A percentile compares a stretch with the other conserved stretches of the same genome.
These are phyloP conservation scores for Hydrotaea cyrtoneurina DNA, from an alignment of 2,888 invertebrate genomes.

Conservation along the genomic window DNA sequence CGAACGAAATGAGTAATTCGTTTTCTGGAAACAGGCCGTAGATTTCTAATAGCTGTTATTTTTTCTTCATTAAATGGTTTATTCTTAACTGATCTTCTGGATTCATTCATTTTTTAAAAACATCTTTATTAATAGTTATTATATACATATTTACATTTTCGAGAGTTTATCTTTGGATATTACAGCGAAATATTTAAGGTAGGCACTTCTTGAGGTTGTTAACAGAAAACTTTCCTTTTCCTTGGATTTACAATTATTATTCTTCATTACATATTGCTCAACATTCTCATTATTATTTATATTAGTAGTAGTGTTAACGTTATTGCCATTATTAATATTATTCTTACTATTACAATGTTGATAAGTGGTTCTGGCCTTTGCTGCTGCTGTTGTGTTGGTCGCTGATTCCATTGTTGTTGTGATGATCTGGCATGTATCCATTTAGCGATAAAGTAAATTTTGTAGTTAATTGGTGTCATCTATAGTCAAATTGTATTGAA, in stretches of 20 bases:
- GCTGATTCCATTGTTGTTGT: background rate
- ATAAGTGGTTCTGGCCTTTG: background rate
- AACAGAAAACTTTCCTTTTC: background rate
- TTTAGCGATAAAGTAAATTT: too few species aligned
- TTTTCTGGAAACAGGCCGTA: too few species aligned
- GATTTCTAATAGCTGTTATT: conserved; percentile 34
- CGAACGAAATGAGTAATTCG: too few species aligned
- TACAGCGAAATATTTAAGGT: too few species aligned
- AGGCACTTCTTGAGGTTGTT: background rate
- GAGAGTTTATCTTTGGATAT: too few species aligned
- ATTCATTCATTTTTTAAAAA: too few species aligned
- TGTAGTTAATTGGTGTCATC: too few species aligned
- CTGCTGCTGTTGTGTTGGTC: background rate
- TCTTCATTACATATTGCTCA: too few species aligned
- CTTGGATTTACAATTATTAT: background rate
- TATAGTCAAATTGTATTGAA: too few species aligned
- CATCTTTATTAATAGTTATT: too few species aligned
- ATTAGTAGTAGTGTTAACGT: conserved; percentile 17
- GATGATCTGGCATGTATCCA: background rate
- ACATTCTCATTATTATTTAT: too few species aligned
- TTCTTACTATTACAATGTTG: conserved; percentile 5
- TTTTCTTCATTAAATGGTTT: conserved; percentile 31
- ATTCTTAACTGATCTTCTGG: background rate
- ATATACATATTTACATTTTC: too few species aligned
- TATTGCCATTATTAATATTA: background rate